A percentile compares a stretch with the other conserved stretches of the same genome.
These are phyloP conservation scores for Pelmatolapia mariae DNA, from an alignment of 2,113 vertebrate genomes.

Conservation along the genomic window DNA sequence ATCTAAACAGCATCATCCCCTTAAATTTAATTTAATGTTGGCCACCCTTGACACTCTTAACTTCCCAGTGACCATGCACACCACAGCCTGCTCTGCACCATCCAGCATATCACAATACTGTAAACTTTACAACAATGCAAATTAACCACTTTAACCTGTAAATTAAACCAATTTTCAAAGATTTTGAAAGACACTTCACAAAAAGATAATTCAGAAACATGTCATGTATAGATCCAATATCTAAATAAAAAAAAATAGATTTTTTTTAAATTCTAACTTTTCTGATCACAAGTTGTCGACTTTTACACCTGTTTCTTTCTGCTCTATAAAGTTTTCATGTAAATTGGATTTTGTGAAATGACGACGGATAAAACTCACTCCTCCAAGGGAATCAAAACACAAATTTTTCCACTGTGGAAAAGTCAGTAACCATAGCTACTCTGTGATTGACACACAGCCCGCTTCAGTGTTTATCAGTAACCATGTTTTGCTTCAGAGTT, in stretches of 20 bases:
- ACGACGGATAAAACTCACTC: background rate
- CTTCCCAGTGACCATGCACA: background rate
- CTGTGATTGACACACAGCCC: slow-evolving; percentile 8
- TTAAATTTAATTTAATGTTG: background rate
- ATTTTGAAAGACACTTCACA: background rate
- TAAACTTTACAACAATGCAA: background rate
- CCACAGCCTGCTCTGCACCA: background rate
- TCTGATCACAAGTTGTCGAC: background rate
- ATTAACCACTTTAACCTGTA: background rate
- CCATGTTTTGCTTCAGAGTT: slow-evolving; percentile 41
- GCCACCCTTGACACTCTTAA: background rate
- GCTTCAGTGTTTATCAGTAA: slow-evolving; percentile 55
- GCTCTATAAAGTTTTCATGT: background rate
- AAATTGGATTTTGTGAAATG: background rate
- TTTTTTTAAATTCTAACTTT: background rate
- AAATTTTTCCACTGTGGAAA: background rate
- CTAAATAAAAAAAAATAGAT: background rate
- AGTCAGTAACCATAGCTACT: slow-evolving; percentile 10
- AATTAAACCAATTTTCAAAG: background rate
- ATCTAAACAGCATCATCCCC: background rate
- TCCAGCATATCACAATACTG: no score
- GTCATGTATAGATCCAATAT: background rate
- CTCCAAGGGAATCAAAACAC: background rate
- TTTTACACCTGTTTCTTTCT: background rate
- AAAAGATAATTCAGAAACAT: background rate